Conservation (phyloP, 2,113 vertebrate genomes). For the Cnemophilus loriae region DNA sequence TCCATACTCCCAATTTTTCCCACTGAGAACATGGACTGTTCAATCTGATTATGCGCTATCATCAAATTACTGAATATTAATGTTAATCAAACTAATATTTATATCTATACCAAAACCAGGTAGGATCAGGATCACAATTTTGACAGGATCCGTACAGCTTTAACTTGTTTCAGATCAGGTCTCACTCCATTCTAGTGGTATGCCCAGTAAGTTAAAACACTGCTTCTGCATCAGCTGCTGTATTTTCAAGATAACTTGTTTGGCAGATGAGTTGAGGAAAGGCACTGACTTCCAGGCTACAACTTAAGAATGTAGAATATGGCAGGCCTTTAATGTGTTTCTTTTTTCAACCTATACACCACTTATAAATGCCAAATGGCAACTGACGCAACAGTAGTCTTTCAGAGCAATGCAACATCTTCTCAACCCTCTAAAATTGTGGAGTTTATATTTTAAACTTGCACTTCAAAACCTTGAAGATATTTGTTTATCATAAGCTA, state of each 20-base stretch:
- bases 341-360: not conserved
- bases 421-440: not conserved
- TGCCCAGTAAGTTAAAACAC: accelerated
- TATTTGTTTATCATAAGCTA: not conserved
- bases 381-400: not conserved
- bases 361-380: not conserved
- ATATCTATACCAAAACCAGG: not conserved
- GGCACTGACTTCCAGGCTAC: not conserved
- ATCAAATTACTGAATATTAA: not conserved
- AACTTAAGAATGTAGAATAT: not conserved
- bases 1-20: not conserved
- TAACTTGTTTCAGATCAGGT: not conserved
- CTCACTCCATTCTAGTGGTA: not conserved
- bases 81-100: not conserved
- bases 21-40: not conserved
- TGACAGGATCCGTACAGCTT: not conserved
- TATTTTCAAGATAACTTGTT: not conserved
- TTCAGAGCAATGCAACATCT: not conserved
- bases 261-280: not conserved
- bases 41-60: not conserved
- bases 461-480: not conserved
- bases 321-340: not conserved
- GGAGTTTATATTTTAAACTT: not conserved
- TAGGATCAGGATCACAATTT: not conserved
- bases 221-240: not conserved